A percentile compares a stretch with the other conserved stretches of the same genome.
phyloP scores from a whole-genome alignment of 2,888 invertebrate genomes.

The Agrotis clavis region DNA sequence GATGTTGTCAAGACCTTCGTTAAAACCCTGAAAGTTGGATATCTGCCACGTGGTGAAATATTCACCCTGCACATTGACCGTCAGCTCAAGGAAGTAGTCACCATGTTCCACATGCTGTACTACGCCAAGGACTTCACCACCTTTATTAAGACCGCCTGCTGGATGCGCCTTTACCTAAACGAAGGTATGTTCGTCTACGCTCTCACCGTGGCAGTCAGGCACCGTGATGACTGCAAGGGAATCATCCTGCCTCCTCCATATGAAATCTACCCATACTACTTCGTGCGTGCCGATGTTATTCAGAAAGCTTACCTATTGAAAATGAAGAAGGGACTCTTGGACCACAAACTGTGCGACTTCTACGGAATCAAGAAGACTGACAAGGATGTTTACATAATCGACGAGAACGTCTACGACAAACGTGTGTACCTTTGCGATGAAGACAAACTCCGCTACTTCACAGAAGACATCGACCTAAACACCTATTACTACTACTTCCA shows the following conservation, averaged over 20 bases:
- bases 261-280: slow-evolving; percentile 92
- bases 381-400: slow-evolving; percentile 91
- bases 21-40: slow-evolving; percentile 88
- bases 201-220: slow-evolving; percentile 88
- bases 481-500: slow-evolving; percentile 92
- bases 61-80: slow-evolving; percentile 88
- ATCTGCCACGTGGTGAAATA: slow-evolving; percentile 90
- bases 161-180: slow-evolving; percentile 89
- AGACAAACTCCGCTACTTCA: slow-evolving; percentile 92
- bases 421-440: slow-evolving; percentile 90
- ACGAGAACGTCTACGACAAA: slow-evolving; percentile 92
- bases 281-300: slow-evolving; percentile 93
- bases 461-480: slow-evolving; percentile 93
- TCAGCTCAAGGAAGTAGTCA: slow-evolving; percentile 88
- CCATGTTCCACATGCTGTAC: slow-evolving; percentile 89
- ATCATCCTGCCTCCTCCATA: slow-evolving; percentile 90
- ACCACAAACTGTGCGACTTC: slow-evolving; percentile 88
- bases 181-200: slow-evolving; percentile 92
- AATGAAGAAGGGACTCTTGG: slow-evolving; percentile 87
- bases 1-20: slow-evolving; percentile 91
- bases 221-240: slow-evolving; percentile 88
- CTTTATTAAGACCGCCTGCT: slow-evolving; percentile 88
- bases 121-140: slow-evolving; percentile 89
- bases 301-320: slow-evolving; percentile 89
- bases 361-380: slow-evolving; percentile 88